A percentile compares a stretch with the other conserved stretches of the same genome.
Conservation (phyloP, 2,113 vertebrate genomes). For the Pithys albifrons region DNA sequence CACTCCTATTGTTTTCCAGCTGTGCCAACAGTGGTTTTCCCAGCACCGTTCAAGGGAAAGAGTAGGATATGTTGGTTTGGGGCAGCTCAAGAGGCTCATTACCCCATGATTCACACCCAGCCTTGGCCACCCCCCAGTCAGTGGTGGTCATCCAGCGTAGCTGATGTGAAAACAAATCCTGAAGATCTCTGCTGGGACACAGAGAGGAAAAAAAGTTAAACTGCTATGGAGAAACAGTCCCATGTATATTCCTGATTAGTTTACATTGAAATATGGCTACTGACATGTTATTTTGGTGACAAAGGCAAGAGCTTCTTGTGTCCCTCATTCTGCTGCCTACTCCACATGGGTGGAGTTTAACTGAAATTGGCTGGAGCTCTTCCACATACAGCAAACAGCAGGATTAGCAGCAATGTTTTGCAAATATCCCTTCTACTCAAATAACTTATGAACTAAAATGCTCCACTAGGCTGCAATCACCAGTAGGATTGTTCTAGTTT, state of each 20-base stretch:
- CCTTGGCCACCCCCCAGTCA: not conserved
- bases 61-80: not conserved
- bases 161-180: not conserved
- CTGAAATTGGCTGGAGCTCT: not conserved
- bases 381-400: not conserved
- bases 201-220: not conserved
- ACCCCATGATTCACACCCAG: not conserved
- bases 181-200: not conserved
- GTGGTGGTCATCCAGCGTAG: not conserved
- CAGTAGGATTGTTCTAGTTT: conserved; percentile 14
- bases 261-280: not conserved
- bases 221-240: not conserved
- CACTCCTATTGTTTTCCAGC: not conserved
- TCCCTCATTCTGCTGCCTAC: not conserved
- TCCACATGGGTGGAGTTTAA: not conserved
- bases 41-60: not conserved
- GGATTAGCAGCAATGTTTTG: conserved; percentile 20
- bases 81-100: not conserved
- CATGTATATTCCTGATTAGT: not conserved
- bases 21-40: not conserved
- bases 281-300: not conserved
- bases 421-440: conserved; percentile 39
- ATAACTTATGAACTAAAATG: conserved; percentile 25
- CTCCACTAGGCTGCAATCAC: not conserved
- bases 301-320: not conserved